Conservation (phyloP, 2,888 invertebrate genomes). For the Drosophila nr. perissopoda region DNA sequence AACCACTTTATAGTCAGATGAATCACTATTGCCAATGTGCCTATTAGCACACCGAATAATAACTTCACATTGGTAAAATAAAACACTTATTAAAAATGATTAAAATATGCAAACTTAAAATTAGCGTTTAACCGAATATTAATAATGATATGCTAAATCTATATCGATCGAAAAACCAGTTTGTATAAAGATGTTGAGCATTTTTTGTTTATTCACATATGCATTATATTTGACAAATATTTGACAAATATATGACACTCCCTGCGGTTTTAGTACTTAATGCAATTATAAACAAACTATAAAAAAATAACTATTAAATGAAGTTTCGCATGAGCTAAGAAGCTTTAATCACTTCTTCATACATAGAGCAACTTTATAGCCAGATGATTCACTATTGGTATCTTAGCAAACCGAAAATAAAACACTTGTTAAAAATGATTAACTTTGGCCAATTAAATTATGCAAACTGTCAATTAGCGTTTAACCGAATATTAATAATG, state of each 20-base stretch:
- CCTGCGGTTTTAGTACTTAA: background rate
- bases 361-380: background rate
- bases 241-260: no score
- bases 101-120: background rate
- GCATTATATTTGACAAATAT: background rate
- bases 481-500: background rate
- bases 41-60: no score
- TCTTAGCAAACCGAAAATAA: background rate
- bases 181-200: background rate
- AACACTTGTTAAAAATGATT: background rate
- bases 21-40: background rate
- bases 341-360: background rate
- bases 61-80: background rate
- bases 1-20: background rate
- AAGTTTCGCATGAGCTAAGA: background rate
- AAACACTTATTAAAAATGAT: background rate
- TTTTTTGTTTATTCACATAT: background rate
- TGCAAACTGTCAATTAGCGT: background rate
- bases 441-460: background rate
- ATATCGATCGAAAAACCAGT: constrained; percentile 1
- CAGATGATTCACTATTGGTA: background rate
- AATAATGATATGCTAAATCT: background rate
- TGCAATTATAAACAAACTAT: background rate
- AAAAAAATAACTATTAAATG: background rate
- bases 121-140: background rate